Conservation (phyloP, 2,113 vertebrate species). For the Athene noctua region DNA sequence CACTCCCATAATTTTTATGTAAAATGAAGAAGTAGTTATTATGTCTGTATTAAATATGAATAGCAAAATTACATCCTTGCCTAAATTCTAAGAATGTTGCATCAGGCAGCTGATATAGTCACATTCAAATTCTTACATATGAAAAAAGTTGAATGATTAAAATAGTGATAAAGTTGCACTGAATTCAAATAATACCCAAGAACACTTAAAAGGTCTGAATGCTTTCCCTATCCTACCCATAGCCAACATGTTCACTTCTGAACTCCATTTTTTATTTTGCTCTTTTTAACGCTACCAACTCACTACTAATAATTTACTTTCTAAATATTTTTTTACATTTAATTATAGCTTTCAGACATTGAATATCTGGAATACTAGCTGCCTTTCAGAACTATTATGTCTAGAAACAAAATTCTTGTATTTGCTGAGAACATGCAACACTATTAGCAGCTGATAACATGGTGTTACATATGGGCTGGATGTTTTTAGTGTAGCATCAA, state of each 20-base stretch:
- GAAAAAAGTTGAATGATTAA: neutral
- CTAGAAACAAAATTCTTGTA: neutral
- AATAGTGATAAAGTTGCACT: neutral
- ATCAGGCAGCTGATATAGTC: neutral
- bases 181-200: neutral
- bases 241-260: neutral
- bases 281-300: neutral
- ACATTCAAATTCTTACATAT: neutral
- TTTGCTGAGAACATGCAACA: neutral
- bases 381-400: neutral
- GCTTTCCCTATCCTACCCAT: neutral
- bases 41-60: neutral
- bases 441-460: neutral
- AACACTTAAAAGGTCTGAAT: neutral
- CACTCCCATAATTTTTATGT: neutral
- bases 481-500: neutral
- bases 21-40: neutral
- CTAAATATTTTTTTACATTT: neutral
- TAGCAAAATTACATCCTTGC: neutral
- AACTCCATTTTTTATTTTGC: neutral
- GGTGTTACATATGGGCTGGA: fast-evolving
- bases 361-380: neutral
- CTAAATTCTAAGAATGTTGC: neutral
- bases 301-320: neutral
- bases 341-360: neutral